These are phyloP conservation scores for human DNA, from an alignment of 2,113 vertebrate species.

Conservation along the genomic window GRCh38 chr6:146780001-146780500, in stretches of 20 bases:
- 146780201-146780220: not conserved
- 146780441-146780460: not conserved
- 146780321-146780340: not conserved
- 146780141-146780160: not conserved
- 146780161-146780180: not conserved
- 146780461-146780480: not conserved
- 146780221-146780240: not conserved
- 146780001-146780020: not conserved
- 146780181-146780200: not conserved
- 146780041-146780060: not conserved
- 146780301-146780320: not conserved
- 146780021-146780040: not conserved
- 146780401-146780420: not conserved
- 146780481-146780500: not conserved
- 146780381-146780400: not conserved
- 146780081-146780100: not conserved
- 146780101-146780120: not conserved
- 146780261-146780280: not conserved
- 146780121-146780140: not conserved
- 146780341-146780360: not conserved
- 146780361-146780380: not conserved
- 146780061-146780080: not conserved
- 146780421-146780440: not conserved
- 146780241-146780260: not conserved
- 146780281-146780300: not conserved